phyloP scores from a whole-genome alignment of 1,140 invertebrate genomes.

The Ostrea edulis region DNA sequence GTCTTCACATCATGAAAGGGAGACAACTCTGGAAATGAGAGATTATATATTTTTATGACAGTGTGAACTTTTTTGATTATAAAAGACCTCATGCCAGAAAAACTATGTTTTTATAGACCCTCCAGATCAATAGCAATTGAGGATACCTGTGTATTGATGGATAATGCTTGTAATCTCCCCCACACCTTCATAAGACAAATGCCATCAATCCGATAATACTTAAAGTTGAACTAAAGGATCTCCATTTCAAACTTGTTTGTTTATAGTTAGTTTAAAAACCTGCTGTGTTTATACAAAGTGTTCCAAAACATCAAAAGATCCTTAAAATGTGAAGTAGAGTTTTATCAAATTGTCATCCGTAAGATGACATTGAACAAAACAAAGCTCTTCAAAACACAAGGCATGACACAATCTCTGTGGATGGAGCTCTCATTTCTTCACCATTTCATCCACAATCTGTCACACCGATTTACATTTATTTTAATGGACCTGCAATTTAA shows the following conservation, averaged over 20 bases:
- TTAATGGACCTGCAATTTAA: neutral
- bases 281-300: conserved; percentile 1
- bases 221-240: neutral
- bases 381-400: neutral
- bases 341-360: conserved; percentile 4
- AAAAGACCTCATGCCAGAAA: no score
- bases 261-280: conserved; percentile 14
- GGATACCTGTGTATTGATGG: no score
- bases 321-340: conserved; percentile 6
- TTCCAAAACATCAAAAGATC: neutral
- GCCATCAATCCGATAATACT: neutral
- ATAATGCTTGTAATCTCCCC: no score
- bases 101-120: no score
- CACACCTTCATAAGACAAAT: neutral
- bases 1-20: no score
- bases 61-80: no score
- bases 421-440: neutral
- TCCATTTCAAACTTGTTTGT: neutral
- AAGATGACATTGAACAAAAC: neutral
- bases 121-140: no score
- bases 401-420: neutral
- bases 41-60: no score
- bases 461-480: conserved; percentile 11
- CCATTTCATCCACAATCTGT: neutral
- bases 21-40: no score